These are phyloP conservation scores for Scaptomyza pallida DNA, from an alignment of 1,140 invertebrate genomes.

Conservation along the genomic window DNA sequence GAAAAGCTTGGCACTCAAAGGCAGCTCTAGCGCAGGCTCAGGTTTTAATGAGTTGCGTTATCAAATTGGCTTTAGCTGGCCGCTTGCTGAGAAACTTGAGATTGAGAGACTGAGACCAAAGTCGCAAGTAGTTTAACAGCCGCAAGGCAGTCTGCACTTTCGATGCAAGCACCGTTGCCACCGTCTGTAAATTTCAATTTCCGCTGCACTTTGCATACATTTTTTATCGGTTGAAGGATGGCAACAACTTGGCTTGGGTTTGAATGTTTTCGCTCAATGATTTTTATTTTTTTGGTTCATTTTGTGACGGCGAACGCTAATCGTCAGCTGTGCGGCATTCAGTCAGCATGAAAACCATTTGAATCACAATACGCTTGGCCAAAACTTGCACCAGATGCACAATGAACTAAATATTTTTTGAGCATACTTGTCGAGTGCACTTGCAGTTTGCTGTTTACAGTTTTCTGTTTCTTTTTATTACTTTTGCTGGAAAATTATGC, in stretches of 20 bases:
- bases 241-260: conserved; percentile 44
- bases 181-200: conserved; percentile 58
- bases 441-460: conserved; percentile 17
- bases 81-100: conserved; percentile 17
- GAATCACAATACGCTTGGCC: conserved; percentile 31
- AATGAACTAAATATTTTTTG: conserved; percentile 30
- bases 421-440: conserved; percentile 19
- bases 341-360: conserved; percentile 56
- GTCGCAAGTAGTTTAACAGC: not conserved
- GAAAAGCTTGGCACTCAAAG: conserved; percentile 50
- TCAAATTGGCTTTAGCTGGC: not conserved
- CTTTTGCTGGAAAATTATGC: conserved; percentile 27
- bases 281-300: conserved; percentile 13
- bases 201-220: conserved; percentile 77
- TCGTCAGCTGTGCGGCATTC: conserved; percentile 52
- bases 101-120: not conserved
- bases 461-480: conserved; percentile 47
- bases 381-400: conserved; percentile 29
- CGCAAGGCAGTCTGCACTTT: conserved; percentile 42
- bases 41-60: conserved; percentile 64
- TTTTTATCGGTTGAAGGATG: conserved; percentile 54
- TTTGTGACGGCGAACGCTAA: conserved; percentile 29
- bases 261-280: conserved; percentile 8
- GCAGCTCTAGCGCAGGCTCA: not conserved
- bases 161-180: conserved; percentile 4